Conservation (phyloP, 2,113 vertebrate species). For the Isichthys henryi region DNA sequence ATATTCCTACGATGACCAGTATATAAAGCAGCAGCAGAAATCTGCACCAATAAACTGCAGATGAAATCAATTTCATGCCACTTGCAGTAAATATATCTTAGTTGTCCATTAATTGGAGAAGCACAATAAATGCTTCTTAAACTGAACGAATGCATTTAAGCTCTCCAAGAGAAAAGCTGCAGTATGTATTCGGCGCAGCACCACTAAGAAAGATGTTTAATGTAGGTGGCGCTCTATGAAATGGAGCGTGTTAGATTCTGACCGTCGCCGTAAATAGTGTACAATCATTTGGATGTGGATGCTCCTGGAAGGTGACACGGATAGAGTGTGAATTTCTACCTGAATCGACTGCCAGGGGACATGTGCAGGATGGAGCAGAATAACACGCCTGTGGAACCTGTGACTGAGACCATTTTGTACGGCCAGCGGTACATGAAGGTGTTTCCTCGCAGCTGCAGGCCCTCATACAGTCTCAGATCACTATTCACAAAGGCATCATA, state of each 20-base stretch:
- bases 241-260: background rate
- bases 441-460: background rate
- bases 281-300: background rate
- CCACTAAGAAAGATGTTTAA: background rate
- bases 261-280: background rate
- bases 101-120: background rate
- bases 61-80: background rate
- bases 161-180: conserved; percentile 3
- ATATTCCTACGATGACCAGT: background rate
- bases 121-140: background rate
- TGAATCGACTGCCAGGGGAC: background rate
- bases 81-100: background rate
- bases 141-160: background rate
- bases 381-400: background rate
- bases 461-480: background rate
- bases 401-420: background rate
- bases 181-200: background rate
- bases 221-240: background rate
- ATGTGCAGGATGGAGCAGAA: background rate
- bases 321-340: background rate
- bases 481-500: background rate
- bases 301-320: background rate
- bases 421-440: background rate
- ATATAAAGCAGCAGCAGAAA: background rate
- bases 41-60: background rate